Evolutionary conservation across 1,140 invertebrate species (phyloP).

Genomic region (Temnothorax nylanderi): DNA sequence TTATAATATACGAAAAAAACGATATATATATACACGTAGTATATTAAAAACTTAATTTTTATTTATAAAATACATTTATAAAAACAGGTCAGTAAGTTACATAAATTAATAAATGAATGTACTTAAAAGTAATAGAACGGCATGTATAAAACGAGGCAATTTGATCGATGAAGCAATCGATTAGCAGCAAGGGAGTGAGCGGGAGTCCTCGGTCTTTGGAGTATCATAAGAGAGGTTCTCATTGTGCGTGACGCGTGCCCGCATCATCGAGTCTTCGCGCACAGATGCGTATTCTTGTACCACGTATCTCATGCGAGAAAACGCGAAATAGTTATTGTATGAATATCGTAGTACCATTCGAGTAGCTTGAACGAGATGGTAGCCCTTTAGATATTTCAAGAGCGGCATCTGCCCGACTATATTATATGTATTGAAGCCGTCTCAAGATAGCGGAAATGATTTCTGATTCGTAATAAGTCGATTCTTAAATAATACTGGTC

Average conservation of each 20-base stretch:
- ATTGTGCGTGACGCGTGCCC: conserved; percentile 74
- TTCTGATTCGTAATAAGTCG: not conserved
- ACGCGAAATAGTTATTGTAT: conserved; percentile 49
- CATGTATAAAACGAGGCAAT: not conserved
- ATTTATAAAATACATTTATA: not conserved
- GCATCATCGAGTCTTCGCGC: conserved; percentile 80
- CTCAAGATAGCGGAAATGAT: not conserved
- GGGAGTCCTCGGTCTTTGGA: conserved; percentile 15
- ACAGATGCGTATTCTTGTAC: conserved; percentile 78
- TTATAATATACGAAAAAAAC: no score
- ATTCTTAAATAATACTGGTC: conserved; percentile 5
- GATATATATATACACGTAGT: no score
- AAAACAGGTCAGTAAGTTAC: not conserved
- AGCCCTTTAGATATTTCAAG: conserved; percentile 33
- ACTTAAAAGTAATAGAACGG: not conserved
- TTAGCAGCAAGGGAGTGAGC: not conserved
- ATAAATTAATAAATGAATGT: not conserved
- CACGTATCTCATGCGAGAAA: conserved; percentile 23
- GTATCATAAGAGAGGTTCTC: conserved; percentile 45
- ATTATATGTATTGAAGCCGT: not conserved
- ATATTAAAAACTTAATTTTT: not conserved
- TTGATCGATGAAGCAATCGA: conserved; percentile 4
- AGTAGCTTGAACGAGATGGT: conserved; percentile 18
- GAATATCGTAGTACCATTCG: not conserved
- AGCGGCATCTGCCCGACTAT: conserved; percentile 39